Evolutionary conservation across 2,797 vertebrate species (phyloP).

Genomic region (Sciaenops ocellatus): DNA sequence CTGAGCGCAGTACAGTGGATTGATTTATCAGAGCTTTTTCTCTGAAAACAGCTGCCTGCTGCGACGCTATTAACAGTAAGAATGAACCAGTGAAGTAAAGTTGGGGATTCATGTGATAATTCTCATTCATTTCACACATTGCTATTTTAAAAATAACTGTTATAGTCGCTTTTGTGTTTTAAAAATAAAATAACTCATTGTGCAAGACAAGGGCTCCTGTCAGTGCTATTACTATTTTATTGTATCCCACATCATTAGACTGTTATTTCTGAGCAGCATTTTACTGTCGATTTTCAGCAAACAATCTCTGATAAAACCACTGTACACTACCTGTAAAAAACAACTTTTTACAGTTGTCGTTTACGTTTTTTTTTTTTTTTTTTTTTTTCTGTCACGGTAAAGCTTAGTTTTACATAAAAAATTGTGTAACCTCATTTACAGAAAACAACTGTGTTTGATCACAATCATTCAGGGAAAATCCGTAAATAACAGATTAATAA

Average conservation of each 20-base stretch:
- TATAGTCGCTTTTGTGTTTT: not conserved
- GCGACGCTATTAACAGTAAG: not conserved
- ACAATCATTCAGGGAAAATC: too few species aligned
- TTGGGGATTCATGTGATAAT: not conserved
- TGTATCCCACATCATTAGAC: not conserved
- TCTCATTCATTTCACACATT: not conserved
- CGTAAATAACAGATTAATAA: too few species aligned
- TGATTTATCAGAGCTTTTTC: not conserved
- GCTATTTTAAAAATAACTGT: not conserved
- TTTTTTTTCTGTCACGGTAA: too few species aligned
- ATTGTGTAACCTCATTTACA: too few species aligned
- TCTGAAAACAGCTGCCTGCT: not conserved
- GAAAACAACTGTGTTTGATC: too few species aligned
- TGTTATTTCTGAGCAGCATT: not conserved
- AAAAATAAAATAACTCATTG: not conserved
- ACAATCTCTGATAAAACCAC: not conserved
- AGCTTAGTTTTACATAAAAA: too few species aligned
- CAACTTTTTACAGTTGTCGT: too few species aligned
- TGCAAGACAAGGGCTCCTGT: too few species aligned
- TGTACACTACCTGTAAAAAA: too few species aligned
- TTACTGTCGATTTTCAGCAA: not conserved
- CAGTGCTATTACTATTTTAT: not conserved
- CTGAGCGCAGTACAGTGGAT: not conserved
- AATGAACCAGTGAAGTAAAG: not conserved
- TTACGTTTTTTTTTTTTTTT: too few species aligned